phyloP scores from a whole-genome alignment of 1,140 invertebrate species.

The Neocloeon triangulifer region DNA sequence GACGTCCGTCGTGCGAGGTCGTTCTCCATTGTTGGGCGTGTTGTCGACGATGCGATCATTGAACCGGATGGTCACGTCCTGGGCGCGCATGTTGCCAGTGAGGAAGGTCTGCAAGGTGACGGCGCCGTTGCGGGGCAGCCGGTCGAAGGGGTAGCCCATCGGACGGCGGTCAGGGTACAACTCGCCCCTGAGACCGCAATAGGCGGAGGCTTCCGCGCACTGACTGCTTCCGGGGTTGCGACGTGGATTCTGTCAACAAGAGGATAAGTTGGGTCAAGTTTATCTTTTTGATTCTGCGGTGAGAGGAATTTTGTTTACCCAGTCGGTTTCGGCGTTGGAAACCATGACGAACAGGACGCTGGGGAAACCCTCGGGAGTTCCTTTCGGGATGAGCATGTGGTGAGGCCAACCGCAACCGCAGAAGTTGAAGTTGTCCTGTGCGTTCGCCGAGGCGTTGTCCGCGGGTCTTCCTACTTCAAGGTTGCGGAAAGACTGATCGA shows the following conservation, averaged over 20 bases:
- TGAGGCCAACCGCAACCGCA: slow-evolving; percentile 77
- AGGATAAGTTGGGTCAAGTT: too few species aligned
- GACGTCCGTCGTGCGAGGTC: too few species aligned
- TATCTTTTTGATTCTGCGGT: too few species aligned
- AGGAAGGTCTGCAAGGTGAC: slow-evolving; percentile 7
- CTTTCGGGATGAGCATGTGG: slow-evolving; percentile 59
- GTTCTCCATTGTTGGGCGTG: too few species aligned
- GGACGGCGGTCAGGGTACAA: slow-evolving; percentile 15
- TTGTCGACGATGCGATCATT: neutral
- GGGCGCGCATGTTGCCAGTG: slow-evolving; percentile 8
- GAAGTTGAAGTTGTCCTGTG: slow-evolving; percentile 40
- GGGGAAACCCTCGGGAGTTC: slow-evolving; percentile 35
- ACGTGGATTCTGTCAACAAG: too few species aligned
- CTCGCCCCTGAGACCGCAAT: slow-evolving; percentile 7
- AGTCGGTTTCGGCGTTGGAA: slow-evolving; percentile 45
- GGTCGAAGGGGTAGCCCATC: slow-evolving; percentile 16
- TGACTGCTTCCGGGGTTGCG: slow-evolving; percentile 10
- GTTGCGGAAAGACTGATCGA: slow-evolving; percentile 41
- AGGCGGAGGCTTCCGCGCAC: slow-evolving; percentile 41
- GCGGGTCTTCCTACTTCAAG: slow-evolving; percentile 24
- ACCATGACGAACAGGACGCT: slow-evolving; percentile 62
- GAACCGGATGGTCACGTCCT: slow-evolving; percentile 9
- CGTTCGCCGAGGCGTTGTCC: slow-evolving; percentile 19
- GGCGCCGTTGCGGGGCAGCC: slow-evolving; percentile 7
- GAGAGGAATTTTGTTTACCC: too few species aligned